Base-by-base conservation (phyloP, 2,888 invertebrate genomes). In the Luffia ferchaultella region DNA sequence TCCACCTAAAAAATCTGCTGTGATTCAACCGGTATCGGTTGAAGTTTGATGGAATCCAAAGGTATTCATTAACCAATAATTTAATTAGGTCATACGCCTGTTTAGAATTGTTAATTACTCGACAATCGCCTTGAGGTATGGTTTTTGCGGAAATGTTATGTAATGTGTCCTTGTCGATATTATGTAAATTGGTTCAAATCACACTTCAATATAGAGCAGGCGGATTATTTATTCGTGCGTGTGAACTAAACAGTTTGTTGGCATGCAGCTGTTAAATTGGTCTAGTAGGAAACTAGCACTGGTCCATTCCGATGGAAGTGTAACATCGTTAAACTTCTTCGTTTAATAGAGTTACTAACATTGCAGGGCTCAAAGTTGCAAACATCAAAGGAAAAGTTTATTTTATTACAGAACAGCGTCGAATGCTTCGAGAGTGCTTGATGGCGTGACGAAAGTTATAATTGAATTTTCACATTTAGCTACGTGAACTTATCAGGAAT, bases 91-190 rank as follows among this genome's bases (percentile, higher is more conserved):
- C 16, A 49, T n/a, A 2, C 20, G 16, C 3, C 16, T 16, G n/a
- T 58, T 60, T 54, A 55, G 54, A 63, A 62, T 61, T 57, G 55
- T 54, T 59, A 60, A 58, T 64, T 56, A 57, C 55, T 50, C 52
- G 53, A 58, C 56, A 60, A 62, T 57, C 60, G 60, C 69, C 72
- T 71, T 68, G 70, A 65, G 54, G 55, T 53, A 56, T 60, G 53
- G 63, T 62, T 59, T 65, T 68, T 63, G 60, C 68, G 71, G 73
- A 72, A 70, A 67, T 63, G 61, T 72, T 69, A 68, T 65, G 61
- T 61, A 70, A 69, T 53, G 55, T 60, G 62, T 68, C 70, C 73
- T 73, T 68, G 67, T 67, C 58, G 55, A 53, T 58, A 56, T 63
- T 63, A 67, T 70, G 64, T 65, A 63, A 69, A 74, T 68, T 63